Evolutionary conservation across 2,113 vertebrate genomes (phyloP), one percentile per base, ranked within the genome.

Genomic region (Mustelus asterias): DNA sequence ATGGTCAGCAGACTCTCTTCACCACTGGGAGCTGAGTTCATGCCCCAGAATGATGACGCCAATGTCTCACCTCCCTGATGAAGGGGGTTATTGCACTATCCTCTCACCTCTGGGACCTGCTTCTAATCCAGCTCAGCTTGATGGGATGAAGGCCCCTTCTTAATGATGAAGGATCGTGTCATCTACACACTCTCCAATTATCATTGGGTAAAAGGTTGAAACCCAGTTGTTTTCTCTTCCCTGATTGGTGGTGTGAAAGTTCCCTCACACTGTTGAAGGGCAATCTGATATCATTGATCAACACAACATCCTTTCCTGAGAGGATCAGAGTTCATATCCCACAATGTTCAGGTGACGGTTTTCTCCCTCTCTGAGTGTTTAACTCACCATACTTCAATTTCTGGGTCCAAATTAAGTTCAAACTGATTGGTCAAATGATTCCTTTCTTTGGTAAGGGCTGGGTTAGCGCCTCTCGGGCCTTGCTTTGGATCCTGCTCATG

Each of bases 381-480:
- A 33, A 26, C 29, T n/a, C 88, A 11, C 60, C 37, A 20, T 67
- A n/a, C 60, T 37, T 67, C 60, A 2, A 41, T 37, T n/a, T 41
- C 60, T 37, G 60, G n/a, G 89, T 93, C n/a, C 60, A 65, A 65
- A 93, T 93, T 65, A 93, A 93, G 89, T 33, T 65, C n/a, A 37
- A 7, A 63, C 33, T 65, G 60, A 67, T 65, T 9, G 33, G 60
- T 67, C 11, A 58, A 33, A 90, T 1, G 11, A 18, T 8, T 93
- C 89, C 60, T 93, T 93, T 67, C 89, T 37, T 9, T 65, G 33
- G 33, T 37, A 37, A 67, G 37, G 60, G 54, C 60, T 65, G 89
- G 33, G n/a, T 92, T 92, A 63, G 60, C 58, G 37, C 58, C 85
- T n/a, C 13, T 63, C 16, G 89, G 89, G 8, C 89, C 89, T 63